Base-by-base conservation (phyloP, 2,888 invertebrate species). In the Apamea anceps region DNA sequence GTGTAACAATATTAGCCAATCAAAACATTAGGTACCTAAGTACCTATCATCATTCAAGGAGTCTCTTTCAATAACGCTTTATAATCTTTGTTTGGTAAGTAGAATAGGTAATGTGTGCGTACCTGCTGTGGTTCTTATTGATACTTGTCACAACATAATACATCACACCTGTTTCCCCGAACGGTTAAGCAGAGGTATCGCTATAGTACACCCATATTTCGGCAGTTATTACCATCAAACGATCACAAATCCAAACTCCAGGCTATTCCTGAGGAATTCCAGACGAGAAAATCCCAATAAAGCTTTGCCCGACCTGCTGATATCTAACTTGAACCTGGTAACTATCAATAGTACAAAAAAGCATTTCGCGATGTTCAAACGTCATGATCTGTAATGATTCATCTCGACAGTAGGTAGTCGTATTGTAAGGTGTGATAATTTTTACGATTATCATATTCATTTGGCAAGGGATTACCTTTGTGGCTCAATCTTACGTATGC, bases 401-500 rank as follows among this genome's bases (percentile, higher is more conserved):
- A 80, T 54, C 45, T 54, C n/a, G 21, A 60, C 21, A 82, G 42
- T 62, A 82, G 51, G 32, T 54, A 82, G 51, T 45, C 15, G n/a
- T 48, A 76, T 70, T 73, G 51, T 54, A 12, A 54, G 54, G 66
- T 82, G 66, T 79, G 66, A 63, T 74, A 21, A 62, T 48, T 18
- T 45, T 48, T 15, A 0, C 37, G 28, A 80, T 85, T 85, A 74
- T 32, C 60, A 74, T 80, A 74, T 32, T 54, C 32, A 65, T 85
- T 82, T 82, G 85, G 60, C 71, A 62, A 18, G 54, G 80, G 74
- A 75, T 67, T 72, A 37, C 66, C 60, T 72, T 80, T 72, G 60
- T 78, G 13, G 45, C 15, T 42, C 25, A 54, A 25, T 45, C 42
- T 84, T 84, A 68, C 68, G 68, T 78, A 32, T 84, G 32, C 37